These are phyloP conservation scores for Oscheius sp. DNA, from an alignment of 2,888 invertebrate genomes.

Conservation along the genomic window DNA sequence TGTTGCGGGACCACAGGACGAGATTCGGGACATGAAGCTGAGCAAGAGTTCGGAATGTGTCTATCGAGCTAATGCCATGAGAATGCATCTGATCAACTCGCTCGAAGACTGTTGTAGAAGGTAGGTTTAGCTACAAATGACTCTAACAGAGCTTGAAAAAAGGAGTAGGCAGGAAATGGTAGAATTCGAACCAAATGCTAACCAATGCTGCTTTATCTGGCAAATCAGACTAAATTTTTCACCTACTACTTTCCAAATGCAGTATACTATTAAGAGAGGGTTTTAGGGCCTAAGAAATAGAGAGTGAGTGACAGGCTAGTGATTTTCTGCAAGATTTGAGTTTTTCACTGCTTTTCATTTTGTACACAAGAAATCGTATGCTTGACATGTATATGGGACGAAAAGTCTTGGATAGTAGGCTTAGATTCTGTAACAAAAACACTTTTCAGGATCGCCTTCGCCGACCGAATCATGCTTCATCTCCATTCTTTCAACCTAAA, in stretches of 20 bases:
- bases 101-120: constrained; percentile 31
- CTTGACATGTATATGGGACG: constrained; percentile 8
- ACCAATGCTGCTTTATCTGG: too few relatives aligned
- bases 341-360: too few relatives aligned
- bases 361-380: too few relatives aligned
- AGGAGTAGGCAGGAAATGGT: too few relatives aligned
- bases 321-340: too few relatives aligned
- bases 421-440: background rate
- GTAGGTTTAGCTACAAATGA: background rate
- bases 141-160: too few relatives aligned
- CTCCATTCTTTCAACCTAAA: constrained; percentile 80
- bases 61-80: constrained; percentile 13
- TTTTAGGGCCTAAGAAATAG: too few relatives aligned
- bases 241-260: too few relatives aligned
- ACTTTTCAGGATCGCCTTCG: constrained; percentile 16
- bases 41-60: constrained; percentile 11
- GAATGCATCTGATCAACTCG: constrained; percentile 47
- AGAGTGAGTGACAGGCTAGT: too few relatives aligned
- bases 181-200: too few relatives aligned
- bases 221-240: too few relatives aligned
- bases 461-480: constrained; percentile 79
- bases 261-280: too few relatives aligned
- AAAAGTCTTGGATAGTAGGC: background rate
- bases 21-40: constrained; percentile 81
- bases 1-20: constrained; percentile 78